Conservation (phyloP, 2,888 invertebrate genomes). For the Drosophila helvetica region DNA sequence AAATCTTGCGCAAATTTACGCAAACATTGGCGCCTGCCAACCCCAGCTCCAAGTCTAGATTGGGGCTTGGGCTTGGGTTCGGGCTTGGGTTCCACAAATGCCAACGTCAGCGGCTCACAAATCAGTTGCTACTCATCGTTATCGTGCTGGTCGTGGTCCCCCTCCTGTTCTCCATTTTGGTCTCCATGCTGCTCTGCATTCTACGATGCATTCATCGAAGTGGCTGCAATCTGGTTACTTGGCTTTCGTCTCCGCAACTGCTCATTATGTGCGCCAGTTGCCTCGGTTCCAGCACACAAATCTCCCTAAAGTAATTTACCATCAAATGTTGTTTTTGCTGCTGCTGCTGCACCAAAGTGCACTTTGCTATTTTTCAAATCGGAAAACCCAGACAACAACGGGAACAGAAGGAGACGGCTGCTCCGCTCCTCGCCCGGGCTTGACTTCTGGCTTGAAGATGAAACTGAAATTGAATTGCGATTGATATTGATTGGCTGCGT, state of each 20-base stretch:
- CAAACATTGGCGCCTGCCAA: slow-evolving; percentile 65
- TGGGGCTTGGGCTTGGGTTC: not conserved
- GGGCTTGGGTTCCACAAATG: not conserved
- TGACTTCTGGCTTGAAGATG: slow-evolving; percentile 74
- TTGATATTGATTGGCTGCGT: slow-evolving; percentile 82
- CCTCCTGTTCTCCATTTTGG: slow-evolving; percentile 9
- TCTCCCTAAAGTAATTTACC: slow-evolving; percentile 78
- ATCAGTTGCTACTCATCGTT: slow-evolving; percentile 11
- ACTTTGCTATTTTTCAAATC: slow-evolving; percentile 69
- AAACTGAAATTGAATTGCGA: slow-evolving; percentile 82
- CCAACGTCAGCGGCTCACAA: slow-evolving; percentile 19
- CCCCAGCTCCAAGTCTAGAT: slow-evolving; percentile 1
- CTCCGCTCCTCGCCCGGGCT: slow-evolving; percentile 4
- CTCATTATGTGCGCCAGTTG: slow-evolving; percentile 68
- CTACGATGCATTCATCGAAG: not conserved
- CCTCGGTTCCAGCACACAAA: slow-evolving; percentile 60
- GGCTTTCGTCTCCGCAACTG: slow-evolving; percentile 49
- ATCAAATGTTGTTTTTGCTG: slow-evolving; percentile 40
- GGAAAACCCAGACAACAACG: slow-evolving; percentile 41
- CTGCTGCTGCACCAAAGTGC: slow-evolving; percentile 59
- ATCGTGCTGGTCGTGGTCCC: not conserved
- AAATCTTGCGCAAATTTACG: slow-evolving; percentile 75
- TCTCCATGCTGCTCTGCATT: not conserved
- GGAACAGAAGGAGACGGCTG: not conserved
- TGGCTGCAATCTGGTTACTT: slow-evolving; percentile 35